Evolutionary conservation across 2,113 vertebrate species (phyloP), one percentile per base, ranked within the genome.

Genomic region (Zosterops lateralis): DNA sequence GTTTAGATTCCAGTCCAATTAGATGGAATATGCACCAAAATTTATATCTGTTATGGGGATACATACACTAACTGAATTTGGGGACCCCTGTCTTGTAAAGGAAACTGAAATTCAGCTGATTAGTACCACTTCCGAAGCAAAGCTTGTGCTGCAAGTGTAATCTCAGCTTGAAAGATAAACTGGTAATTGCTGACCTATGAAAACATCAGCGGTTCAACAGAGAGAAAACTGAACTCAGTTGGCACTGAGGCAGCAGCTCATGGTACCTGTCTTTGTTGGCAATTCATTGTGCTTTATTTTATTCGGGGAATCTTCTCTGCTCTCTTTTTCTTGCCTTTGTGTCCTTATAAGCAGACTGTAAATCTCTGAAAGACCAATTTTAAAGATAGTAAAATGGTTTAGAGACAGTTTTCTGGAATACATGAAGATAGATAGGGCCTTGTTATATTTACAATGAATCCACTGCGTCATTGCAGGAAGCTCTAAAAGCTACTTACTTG

Each of bases 31-130:
- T 7, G 36, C 48, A 83, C 50, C 66, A 79, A 72, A 68, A 61
- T 48, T 48, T 40, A 0, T 74, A 15, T 79, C 42, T 81, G 0
- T 67, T 38, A 25, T 1, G 3, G 62, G n/a, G n/a, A 34, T 68
- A 48, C 44, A 47, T 68, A 12, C 31, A 7, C 40, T 75, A 56
- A 66, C 48, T 45, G 73, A 9, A 78, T 92, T 48, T 79, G 58
- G 54, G 45, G 58, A 57, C 4, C 1, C 44, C 18, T 64, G 64
- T 65, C 67, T 40, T 83, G 48, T 72, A 57, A 79, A 61, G 48
- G 36, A 75, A 75, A 25, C n/a, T 50, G 31, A 58, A 72, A 48
- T 85, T 34, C 78, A 64, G 31, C n/a, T 48, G 62, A 75, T 87
- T 75, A 45, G 29, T 26, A 51, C 19, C 44, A 6, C 29, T 87